Conservation (phyloP, 2,113 vertebrate species). For the Myotis davidii region DNA sequence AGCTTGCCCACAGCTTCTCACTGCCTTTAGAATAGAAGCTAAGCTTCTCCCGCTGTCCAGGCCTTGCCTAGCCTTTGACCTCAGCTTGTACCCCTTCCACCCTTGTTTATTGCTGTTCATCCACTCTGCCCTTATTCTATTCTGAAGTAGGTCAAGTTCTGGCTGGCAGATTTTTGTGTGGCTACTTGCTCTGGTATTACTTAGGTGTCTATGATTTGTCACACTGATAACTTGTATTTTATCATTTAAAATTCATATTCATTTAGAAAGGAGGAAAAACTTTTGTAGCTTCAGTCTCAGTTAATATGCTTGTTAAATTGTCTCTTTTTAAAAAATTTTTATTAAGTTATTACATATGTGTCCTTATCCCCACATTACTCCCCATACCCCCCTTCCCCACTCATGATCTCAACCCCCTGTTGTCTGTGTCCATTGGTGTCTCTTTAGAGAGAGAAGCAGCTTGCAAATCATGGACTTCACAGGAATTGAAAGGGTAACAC, state of each 20-base stretch:
- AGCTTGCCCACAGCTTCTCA: background rate
- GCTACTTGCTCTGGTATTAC: background rate
- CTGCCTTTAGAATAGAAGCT: background rate
- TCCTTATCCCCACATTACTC: no score
- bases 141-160: background rate
- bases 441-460: background rate
- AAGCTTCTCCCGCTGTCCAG: background rate
- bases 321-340: background rate
- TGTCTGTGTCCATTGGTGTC: background rate
- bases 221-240: conserved; percentile 5
- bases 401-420: no score
- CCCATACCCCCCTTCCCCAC: no score
- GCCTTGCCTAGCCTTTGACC: background rate
- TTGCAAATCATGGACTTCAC: background rate
- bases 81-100: background rate
- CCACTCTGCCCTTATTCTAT: background rate
- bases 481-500: background rate
- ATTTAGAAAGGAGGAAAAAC: background rate
- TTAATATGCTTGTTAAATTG: background rate
- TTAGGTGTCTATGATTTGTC: conserved; percentile 7
- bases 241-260: conserved; percentile 16
- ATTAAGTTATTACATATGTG: no score
- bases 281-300: background rate
- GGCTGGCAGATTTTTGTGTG: background rate
- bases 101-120: background rate